phyloP scores from a whole-genome alignment of 2,888 invertebrate species.

The Trachelus troglodyta region DNA sequence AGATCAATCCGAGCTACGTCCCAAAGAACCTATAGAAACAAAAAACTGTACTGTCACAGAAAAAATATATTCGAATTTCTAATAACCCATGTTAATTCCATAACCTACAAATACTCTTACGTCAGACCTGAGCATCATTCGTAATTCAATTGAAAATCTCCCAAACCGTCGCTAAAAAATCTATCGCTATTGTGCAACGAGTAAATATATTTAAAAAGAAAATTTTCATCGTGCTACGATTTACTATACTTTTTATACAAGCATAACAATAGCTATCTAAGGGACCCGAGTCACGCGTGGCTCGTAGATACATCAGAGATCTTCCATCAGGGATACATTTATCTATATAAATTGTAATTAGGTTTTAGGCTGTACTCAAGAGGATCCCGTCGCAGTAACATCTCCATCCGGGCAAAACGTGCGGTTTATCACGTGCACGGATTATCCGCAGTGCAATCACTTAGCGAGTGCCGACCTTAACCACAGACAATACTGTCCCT shows the following conservation, averaged over 20 bases:
- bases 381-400: constrained; percentile 13
- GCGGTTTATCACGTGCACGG: constrained; percentile 46
- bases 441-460: constrained; percentile 60
- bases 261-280: background rate
- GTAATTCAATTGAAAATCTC: background rate
- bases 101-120: background rate
- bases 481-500: constrained; percentile 52
- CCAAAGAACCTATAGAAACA: background rate
- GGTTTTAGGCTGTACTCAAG: background rate
- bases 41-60: background rate
- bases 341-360: background rate
- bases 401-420: constrained; percentile 17
- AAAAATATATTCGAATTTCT: background rate
- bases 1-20: background rate
- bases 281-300: background rate
- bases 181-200: background rate
- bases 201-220: background rate
- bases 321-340: background rate
- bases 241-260: background rate
- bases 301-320: constrained; percentile 1
- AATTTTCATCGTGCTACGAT: background rate
- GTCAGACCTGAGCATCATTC: background rate
- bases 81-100: background rate
- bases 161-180: background rate
- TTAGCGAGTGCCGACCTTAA: constrained; percentile 41